Base-by-base conservation (phyloP, 2,888 invertebrate species). In the Napeogenes sylphis region DNA sequence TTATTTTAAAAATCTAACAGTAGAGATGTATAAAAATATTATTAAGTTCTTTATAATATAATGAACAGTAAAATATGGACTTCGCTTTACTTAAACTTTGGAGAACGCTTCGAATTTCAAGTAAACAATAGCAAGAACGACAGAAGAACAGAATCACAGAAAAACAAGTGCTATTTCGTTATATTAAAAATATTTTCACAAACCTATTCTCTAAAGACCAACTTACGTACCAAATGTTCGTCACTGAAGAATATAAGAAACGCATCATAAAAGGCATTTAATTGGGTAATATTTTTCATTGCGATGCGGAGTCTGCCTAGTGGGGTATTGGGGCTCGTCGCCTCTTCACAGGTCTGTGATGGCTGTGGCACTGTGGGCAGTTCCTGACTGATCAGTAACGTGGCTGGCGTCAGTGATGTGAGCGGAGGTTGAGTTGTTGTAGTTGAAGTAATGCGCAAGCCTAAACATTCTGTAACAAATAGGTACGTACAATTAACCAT, bases 191-290 rank as follows among this genome's bases (percentile, higher is more conserved):
- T 4, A 38, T 38, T 38, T 38, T 38, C 38, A 38, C 38, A 38
- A 2, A 10, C 8, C 2, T 10, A 10, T 42, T 42, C 42, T 2
- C 42, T 42, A 10, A 3, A 8, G 10, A 10, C 42, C 42, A 42
- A 38, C 1, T 6, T 42, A 51, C 67, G 74, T 83, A 95, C 95
- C 92, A 95, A 94, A 87, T 97, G 97, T 74, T 95, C 96, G 78
- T 97, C 97, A 65, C 93, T 94, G 59, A 94, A 94, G 58, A 96
- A 94, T 59, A 97, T 86, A 60, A 97, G 91, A 73, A 95, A 96
- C 0, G 95, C 97, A 73, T 96, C 93, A 8, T 95, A 81, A 61
- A 77, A 75, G 0, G 82, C 75, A 55, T 79, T 83, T 77, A 82
- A 81, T 66, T 84, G 84, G n/a, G 87, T 83, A 65, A 78, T 70